Evolutionary conservation across 2,113 vertebrate species (phyloP).

Genomic region (Gambusia holbrooki): DNA sequence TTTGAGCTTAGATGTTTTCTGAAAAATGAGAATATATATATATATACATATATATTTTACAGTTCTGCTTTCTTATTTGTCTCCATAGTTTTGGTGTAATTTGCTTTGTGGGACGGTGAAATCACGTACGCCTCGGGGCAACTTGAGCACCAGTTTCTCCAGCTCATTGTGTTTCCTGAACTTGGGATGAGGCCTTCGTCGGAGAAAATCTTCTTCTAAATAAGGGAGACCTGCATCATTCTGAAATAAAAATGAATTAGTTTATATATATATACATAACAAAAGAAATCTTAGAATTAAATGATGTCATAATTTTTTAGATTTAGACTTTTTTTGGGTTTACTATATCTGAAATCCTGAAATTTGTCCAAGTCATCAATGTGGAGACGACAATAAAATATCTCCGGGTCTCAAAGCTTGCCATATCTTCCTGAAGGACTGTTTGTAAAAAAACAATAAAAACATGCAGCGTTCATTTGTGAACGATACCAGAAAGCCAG

Average conservation of each 20-base stretch:
- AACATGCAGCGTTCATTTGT: neutral
- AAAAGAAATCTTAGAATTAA: too few relatives aligned
- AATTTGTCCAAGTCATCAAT: slow-evolving; percentile 91
- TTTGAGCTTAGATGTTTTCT: slow-evolving; percentile 83
- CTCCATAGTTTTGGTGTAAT: neutral
- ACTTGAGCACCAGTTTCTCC: slow-evolving; percentile 88
- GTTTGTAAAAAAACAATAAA: slow-evolving; percentile 3
- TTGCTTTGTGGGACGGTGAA: neutral
- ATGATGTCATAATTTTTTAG: neutral
- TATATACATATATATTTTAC: neutral
- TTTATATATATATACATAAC: too few relatives aligned
- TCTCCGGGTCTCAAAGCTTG: slow-evolving; percentile 82
- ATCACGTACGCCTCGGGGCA: slow-evolving; percentile 85
- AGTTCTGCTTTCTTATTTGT: neutral
- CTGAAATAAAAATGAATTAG: slow-evolving; percentile 60
- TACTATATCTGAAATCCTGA: slow-evolving; percentile 84
- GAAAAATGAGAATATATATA: slow-evolving; percentile 19
- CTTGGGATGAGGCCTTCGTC: slow-evolving; percentile 83
- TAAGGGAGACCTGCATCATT: slow-evolving; percentile 81
- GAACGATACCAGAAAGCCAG: too few relatives aligned
- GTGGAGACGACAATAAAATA: slow-evolving; percentile 92
- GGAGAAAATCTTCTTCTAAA: slow-evolving; percentile 88
- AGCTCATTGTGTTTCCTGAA: slow-evolving; percentile 85
- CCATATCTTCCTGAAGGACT: slow-evolving; percentile 81
- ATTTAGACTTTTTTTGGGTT: slow-evolving; percentile 47